Base-by-base conservation (phyloP, 2,888 invertebrate genomes). In the Eugnorisma glareosa region DNA sequence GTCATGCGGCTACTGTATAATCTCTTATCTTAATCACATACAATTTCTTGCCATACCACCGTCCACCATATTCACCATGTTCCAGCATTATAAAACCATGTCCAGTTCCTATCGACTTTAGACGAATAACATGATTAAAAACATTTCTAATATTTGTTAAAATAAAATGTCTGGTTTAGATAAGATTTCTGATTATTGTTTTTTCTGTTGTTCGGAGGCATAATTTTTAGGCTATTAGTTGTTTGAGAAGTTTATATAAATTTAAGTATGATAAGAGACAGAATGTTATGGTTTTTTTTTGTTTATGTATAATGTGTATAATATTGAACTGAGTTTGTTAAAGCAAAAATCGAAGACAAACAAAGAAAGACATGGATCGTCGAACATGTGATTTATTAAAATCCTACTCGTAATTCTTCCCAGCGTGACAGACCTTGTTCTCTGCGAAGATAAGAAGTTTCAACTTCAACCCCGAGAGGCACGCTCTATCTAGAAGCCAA, bases 31-130 rank as follows among this genome's bases (percentile, higher is more conserved):
- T 18, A 43, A 45, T 13, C 31, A 7, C 31, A 67, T 31, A n/a
- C 24, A 24, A 35, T n/a, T 67, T 18, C n/a, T 35, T n/a, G 35
- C 67, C 35, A 24, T 18, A 31, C 24, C 24, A 7, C 21, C 48
- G 10, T 67, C 24, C 24, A 7, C 21, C 48, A 24, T 67, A 43
- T n/a, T 71, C 18, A 35, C 8, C 5, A 45, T 35, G 13, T 35
- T 68, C 13, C 35, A 21, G 43, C n/a, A 68, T 71, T 71, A 71
- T 45, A n/a, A 43, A 71, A 71, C 45, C 35, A 35, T 71, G 35
- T 35, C n/a, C 3, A 67, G 8, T 31, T 67, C 18, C 7, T 67
- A 18, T 31, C 43, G 67, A 70, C 40, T 7, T 31, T 40, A 28
- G 6, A 40, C 11, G 31, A 11, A 21, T n/a, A 21, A n/a, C n/a